Base-by-base conservation (phyloP, 2,888 invertebrate genomes). In the Patella caerulea region DNA sequence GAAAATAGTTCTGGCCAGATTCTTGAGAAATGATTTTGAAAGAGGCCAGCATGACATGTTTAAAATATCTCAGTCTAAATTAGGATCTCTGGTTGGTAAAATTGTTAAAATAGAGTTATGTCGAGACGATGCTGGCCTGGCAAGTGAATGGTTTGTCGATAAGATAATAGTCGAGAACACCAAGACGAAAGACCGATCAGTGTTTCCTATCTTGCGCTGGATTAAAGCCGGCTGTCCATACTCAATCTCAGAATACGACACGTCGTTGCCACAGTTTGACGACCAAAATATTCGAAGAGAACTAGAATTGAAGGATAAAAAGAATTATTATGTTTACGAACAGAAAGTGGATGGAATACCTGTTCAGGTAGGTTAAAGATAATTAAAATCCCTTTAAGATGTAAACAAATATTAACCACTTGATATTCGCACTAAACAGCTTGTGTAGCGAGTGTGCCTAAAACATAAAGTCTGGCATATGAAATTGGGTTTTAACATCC, bases 191-290 rank as follows among this genome's bases (percentile, higher is more conserved):
- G 81, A 85, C 17, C 85, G 81, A 17, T 89, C 81, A 77, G 85
- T 88, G 24, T 91, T 91, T 80, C 93, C 93, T 0, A 86, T 93
- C 4, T 86, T 91, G 78, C 86, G 92, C 17, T 93, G 92, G 92
- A 89, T 93, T 74, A 85, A 87, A 54, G 83, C 91, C 1, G 85
- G 89, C 71, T 83, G 84, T 53, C 88, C 88, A 55, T 92, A 92
- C 83, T 75, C 87, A 52, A 88, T 92, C 54, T 81, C 84, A 24
- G 88, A 91, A 82, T 89, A 88, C 81, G 92, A 92, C 79, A 90
- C 90, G 4, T 85, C 88, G 53, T 83, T 93, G 73, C 92, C 92
- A 0, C 91, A 92, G 83, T 81, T 85, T 75, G 92, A 92, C 80
- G 87, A 88, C 1, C 84, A 91, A 78, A 76, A 73, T 2, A 90